These are phyloP conservation scores for Xiphorhynchus elegans DNA, from an alignment of 2,113 vertebrate species.

Conservation along the genomic window DNA sequence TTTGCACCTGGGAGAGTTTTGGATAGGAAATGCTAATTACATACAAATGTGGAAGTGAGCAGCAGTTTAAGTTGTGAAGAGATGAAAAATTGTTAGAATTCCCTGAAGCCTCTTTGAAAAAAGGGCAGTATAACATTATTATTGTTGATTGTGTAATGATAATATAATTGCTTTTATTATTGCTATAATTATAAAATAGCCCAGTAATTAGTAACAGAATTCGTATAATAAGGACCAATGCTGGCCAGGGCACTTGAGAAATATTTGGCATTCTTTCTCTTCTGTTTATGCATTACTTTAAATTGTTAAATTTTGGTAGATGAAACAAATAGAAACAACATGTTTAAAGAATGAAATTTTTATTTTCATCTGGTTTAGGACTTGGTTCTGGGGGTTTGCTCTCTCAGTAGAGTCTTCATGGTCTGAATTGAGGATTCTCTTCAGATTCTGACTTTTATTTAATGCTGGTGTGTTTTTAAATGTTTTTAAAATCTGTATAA, in stretches of 20 bases:
- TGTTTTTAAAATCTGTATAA: neutral
- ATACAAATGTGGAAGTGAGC: neutral
- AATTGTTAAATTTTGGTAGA: neutral
- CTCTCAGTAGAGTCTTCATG: neutral
- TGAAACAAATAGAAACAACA: neutral
- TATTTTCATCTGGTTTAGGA: neutral
- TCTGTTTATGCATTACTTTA: neutral
- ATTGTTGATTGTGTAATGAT: too few species aligned
- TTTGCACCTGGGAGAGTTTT: neutral
- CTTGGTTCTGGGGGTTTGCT: neutral
- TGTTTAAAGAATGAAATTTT: neutral
- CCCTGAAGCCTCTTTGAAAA: neutral
- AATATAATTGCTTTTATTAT: neutral
- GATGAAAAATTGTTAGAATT: neutral
- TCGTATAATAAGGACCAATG: neutral
- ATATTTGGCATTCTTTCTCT: neutral
- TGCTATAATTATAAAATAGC: neutral
- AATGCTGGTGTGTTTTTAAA: rapidly evolving
- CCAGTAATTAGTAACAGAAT: neutral
- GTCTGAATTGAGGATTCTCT: neutral
- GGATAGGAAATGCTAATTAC: neutral
- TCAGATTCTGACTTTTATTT: neutral
- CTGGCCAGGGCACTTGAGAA: neutral
- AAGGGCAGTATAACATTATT: neutral
- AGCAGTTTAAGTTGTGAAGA: neutral